These are phyloP conservation scores for Verasper variegatus DNA, from an alignment of 2,113 vertebrate genomes.

Conservation along the genomic window DNA sequence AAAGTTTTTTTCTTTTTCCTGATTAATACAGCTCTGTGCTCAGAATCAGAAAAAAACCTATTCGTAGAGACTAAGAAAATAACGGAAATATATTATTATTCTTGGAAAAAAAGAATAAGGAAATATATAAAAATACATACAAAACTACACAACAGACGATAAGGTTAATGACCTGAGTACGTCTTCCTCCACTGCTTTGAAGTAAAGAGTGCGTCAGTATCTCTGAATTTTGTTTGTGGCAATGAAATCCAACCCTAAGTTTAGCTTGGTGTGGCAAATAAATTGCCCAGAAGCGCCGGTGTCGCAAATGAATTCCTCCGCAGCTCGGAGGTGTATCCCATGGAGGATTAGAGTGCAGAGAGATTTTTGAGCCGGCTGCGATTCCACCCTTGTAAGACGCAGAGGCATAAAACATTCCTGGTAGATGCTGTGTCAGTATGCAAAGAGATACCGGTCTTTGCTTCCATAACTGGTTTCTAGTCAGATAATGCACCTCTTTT, in stretches of 20 bases:
- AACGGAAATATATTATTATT: too few relatives aligned
- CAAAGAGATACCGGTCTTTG: background rate
- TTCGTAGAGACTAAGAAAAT: too few relatives aligned
- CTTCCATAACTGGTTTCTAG: slow-evolving; percentile 1
- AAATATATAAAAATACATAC: too few relatives aligned
- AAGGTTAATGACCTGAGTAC: background rate
- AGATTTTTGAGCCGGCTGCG: slow-evolving; percentile 24
- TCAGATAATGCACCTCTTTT: slow-evolving; percentile 9
- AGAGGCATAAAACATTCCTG: slow-evolving; percentile 21
- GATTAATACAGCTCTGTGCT: too few relatives aligned
- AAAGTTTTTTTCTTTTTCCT: too few relatives aligned
- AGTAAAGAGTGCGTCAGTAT: background rate
- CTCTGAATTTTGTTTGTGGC: slow-evolving; percentile 1
- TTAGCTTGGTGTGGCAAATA: slow-evolving; percentile 8
- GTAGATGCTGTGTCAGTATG: background rate
- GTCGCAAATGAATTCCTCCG: slow-evolving; percentile 41
- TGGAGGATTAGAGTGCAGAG: slow-evolving; percentile 40
- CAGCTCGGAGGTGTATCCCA: slow-evolving; percentile 24
- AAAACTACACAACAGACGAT: too few relatives aligned
- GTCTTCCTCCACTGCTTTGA: background rate
- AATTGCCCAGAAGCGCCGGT: background rate
- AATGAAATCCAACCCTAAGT: slow-evolving; percentile 38
- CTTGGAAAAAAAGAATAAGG: too few relatives aligned
- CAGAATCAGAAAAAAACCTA: background rate
- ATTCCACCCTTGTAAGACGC: slow-evolving; percentile 24